Conservation (phyloP, 2,888 invertebrate species). For the Cantharis rustica region DNA sequence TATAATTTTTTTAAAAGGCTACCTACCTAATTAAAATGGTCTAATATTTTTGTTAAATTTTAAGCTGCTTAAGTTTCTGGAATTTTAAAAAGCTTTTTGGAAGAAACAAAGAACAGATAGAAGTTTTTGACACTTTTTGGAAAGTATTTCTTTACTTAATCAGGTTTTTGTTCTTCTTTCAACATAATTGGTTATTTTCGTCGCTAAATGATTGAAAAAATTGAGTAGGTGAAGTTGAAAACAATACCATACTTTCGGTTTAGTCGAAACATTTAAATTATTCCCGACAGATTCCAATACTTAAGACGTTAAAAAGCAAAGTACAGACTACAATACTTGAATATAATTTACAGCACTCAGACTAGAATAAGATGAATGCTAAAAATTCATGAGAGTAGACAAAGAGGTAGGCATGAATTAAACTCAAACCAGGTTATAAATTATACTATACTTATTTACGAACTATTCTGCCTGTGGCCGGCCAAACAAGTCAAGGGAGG, state of each 20-base stretch:
- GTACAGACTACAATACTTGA: conserved; percentile 45
- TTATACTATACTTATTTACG: conserved; percentile 44
- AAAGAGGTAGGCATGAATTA: conserved; percentile 46
- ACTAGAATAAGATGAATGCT: conserved; percentile 40
- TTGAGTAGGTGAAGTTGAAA: not conserved
- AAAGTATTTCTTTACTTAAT: not conserved
- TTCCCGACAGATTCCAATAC: conserved; percentile 39
- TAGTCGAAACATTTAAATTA: not conserved
- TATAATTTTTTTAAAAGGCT: not conserved
- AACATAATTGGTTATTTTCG: not conserved
- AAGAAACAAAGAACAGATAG: not conserved
- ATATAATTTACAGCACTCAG: conserved; percentile 48
- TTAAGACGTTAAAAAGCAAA: conserved; percentile 41
- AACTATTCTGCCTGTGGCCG: conserved; percentile 41
- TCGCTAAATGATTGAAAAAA: not conserved
- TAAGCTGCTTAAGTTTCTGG: not conserved
- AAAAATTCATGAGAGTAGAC: conserved; percentile 21
- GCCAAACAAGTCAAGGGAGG: conserved; percentile 44
- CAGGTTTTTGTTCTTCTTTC: not conserved
- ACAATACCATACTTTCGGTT: not conserved
- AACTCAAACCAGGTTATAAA: conserved; percentile 47
- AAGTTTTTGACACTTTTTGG: not conserved
- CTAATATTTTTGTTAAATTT: not conserved
- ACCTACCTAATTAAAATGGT: not conserved
- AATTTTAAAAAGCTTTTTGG: not conserved